Conservation (phyloP, 1,140 invertebrate species). For the Lordiphosa clarofinis region DNA sequence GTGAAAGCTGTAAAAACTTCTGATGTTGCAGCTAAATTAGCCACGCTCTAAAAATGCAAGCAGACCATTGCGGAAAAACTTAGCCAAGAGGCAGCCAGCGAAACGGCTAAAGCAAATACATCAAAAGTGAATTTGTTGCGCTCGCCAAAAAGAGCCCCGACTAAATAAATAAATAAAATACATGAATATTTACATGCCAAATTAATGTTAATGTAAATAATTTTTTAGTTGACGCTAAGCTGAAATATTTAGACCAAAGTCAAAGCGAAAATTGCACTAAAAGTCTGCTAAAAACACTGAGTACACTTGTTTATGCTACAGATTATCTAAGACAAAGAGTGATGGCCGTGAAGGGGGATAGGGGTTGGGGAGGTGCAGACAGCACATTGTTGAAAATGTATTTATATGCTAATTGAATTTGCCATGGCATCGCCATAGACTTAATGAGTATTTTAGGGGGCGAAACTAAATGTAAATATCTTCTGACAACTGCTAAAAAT, state of each 20-base stretch:
- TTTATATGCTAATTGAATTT: conserved; percentile 61
- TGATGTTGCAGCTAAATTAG: conserved; percentile 41
- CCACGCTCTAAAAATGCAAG: conserved; percentile 48
- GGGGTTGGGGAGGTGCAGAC: background rate
- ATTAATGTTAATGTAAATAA: too few relatives aligned
- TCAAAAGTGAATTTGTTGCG: conserved; percentile 12
- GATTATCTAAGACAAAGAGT: conserved; percentile 1
- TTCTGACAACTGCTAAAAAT: conserved; percentile 16
- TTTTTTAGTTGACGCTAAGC: conserved; percentile 4
- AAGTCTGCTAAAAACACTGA: background rate
- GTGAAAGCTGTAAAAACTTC: conserved; percentile 37
- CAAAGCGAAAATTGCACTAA: conserved; percentile 29
- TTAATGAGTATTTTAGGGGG: conserved; percentile 28
- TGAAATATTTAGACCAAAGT: conserved; percentile 44
- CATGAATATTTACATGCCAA: too few relatives aligned
- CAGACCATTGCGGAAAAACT: conserved; percentile 5
- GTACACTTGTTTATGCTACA: conserved; percentile 1
- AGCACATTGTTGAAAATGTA: conserved; percentile 45
- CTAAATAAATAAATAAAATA: too few relatives aligned
- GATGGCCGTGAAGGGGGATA: too few relatives aligned
- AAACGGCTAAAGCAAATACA: conserved; percentile 22
- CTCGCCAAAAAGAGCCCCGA: conserved; percentile 11
- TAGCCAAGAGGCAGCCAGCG: conserved; percentile 24
- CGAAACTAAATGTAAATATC: conserved; percentile 6
- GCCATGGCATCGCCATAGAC: conserved; percentile 21